Conservation (phyloP, 2,113 vertebrate genomes). For the Callorhinus ursinus region DNA sequence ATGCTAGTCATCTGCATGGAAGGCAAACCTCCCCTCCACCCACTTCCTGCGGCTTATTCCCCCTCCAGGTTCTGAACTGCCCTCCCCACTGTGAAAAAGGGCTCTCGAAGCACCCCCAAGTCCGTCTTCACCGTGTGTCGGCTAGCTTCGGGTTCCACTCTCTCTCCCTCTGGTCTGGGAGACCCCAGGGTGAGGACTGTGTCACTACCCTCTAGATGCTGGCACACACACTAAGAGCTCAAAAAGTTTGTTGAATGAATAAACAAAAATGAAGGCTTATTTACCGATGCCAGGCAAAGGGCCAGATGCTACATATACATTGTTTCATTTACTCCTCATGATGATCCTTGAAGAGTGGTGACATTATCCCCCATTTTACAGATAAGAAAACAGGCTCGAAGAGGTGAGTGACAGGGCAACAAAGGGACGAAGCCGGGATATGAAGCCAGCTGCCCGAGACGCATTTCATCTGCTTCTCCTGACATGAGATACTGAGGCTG, state of each 20-base stretch:
- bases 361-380: neutral
- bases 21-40: neutral
- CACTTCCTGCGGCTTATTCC: neutral
- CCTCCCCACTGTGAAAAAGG: neutral
- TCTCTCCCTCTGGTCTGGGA: no score
- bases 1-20: neutral
- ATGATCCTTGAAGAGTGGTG: neutral
- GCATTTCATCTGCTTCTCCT: neutral
- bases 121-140: neutral
- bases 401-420: neutral
- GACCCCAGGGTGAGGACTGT: neutral
- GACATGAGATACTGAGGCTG: no score
- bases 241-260: neutral
- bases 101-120: neutral
- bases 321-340: neutral
- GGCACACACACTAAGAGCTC: neutral
- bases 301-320: neutral
- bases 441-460: accelerated
- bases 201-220: neutral
- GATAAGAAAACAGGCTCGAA: neutral
- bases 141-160: neutral
- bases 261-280: neutral
- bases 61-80: neutral
- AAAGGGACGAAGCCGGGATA: neutral
- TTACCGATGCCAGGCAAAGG: neutral